Conservation (phyloP, 2,888 invertebrate species). For the Anthoptus insignis region DNA sequence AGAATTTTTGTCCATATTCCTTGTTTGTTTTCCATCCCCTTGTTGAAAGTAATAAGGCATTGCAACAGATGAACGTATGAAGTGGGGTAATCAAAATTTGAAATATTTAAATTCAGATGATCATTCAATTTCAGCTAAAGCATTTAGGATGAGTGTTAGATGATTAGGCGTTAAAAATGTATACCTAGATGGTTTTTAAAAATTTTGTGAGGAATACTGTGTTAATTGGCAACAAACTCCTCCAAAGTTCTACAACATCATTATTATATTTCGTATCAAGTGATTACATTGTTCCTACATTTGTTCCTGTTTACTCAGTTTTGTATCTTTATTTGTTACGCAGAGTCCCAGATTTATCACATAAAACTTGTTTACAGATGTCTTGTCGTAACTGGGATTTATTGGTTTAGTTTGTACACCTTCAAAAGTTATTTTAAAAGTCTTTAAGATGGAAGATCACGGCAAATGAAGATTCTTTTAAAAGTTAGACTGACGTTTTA, state of each 20-base stretch:
- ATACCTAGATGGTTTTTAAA: too few species aligned
- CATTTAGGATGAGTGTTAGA: too few species aligned
- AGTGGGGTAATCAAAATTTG: too few species aligned
- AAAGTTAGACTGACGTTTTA: background rate
- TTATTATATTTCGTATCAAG: constrained; percentile 57
- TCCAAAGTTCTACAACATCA: too few species aligned
- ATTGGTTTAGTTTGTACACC: constrained; percentile 10
- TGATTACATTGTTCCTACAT: constrained; percentile 33
- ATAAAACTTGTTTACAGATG: constrained; percentile 14
- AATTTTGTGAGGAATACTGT: too few species aligned
- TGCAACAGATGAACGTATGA: too few species aligned
- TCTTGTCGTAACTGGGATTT: constrained; percentile 12
- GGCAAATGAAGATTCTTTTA: background rate
- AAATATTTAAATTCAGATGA: too few species aligned
- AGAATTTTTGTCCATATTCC: background rate
- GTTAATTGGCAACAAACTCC: too few species aligned
- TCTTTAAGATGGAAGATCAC: background rate
- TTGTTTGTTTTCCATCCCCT: too few species aligned
- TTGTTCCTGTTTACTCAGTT: constrained; percentile 48
- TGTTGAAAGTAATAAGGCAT: too few species aligned
- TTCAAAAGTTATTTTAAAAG: constrained; percentile 9
- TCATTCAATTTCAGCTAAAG: too few species aligned
- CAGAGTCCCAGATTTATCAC: constrained; percentile 33
- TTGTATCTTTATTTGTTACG: constrained; percentile 46
- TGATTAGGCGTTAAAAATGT: too few species aligned